Percentiles rank a stretch among this genome's conserved stretches.
Evolutionary conservation across 2,888 invertebrate species (phyloP).

Genomic region (Blera fallax): DNA sequence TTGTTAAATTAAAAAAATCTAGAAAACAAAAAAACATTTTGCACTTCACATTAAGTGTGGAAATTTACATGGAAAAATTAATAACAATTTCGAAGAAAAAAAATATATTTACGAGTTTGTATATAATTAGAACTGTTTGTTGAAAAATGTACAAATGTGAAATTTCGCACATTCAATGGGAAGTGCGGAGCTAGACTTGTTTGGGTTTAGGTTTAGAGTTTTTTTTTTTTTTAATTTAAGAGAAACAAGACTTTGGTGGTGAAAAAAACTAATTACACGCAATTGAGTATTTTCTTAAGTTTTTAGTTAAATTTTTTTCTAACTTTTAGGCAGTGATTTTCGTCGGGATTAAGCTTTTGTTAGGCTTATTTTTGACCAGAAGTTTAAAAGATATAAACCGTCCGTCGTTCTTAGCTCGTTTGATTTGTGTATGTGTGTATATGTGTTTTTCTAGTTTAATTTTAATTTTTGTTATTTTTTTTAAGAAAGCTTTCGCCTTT

Average conservation of each 20-base stretch:
- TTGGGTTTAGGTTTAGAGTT: not conserved
- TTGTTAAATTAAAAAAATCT: slow-evolving; percentile 37
- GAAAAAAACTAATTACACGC: slow-evolving; percentile 8
- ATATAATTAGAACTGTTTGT: not conserved
- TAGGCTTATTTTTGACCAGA: slow-evolving; percentile 57
- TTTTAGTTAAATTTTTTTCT: not conserved
- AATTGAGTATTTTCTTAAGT: slow-evolving; percentile 54
- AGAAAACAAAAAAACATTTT: slow-evolving; percentile 43
- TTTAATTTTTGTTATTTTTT: too few species aligned
- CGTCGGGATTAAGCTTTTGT: slow-evolving; percentile 16
- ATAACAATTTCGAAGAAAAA: slow-evolving; percentile 31
- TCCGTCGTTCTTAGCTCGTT: slow-evolving; percentile 54
- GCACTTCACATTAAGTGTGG: slow-evolving; percentile 71
- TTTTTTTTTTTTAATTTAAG: not conserved
- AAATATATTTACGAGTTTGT: not conserved
- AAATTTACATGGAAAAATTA: slow-evolving; percentile 41
- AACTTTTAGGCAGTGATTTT: slow-evolving; percentile 58
- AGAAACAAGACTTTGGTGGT: slow-evolving; percentile 54
- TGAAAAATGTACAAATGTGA: slow-evolving; percentile 56
- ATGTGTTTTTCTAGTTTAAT: slow-evolving; percentile 28
- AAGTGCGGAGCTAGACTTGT: slow-evolving; percentile 64
- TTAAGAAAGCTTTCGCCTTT: slow-evolving; percentile 33
- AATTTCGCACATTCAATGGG: slow-evolving; percentile 71
- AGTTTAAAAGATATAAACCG: slow-evolving; percentile 39
- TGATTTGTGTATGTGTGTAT: slow-evolving; percentile 41